Evolutionary conservation across 2,113 vertebrate species (phyloP).

Genomic region (Thamnophis sirtalis): DNA sequence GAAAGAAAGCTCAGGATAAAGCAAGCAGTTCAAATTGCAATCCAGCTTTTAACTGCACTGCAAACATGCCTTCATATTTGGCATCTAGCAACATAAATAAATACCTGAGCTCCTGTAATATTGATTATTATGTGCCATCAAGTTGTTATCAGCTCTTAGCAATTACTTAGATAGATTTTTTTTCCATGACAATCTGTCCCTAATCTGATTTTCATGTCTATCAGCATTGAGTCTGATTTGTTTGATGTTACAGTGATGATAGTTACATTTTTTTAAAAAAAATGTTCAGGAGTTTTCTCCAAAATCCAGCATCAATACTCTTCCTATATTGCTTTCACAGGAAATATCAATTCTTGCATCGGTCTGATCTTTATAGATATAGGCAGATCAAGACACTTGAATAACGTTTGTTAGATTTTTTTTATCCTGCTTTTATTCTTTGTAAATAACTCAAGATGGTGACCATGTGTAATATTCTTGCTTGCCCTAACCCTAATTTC

Average conservation of each 20-base stretch:
- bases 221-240: neutral
- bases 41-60: neutral
- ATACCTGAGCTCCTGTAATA: neutral
- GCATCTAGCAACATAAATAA: neutral
- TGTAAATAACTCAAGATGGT: too few species aligned
- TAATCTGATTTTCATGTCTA: neutral
- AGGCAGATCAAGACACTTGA: neutral
- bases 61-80: neutral
- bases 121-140: neutral
- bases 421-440: too few species aligned
- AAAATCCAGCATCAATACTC: neutral
- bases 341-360: neutral
- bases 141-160: neutral
- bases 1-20: neutral
- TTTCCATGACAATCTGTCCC: neutral
- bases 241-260: neutral
- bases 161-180: neutral
- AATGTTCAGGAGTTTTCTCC: neutral
- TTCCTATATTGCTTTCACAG: neutral
- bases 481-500: too few species aligned
- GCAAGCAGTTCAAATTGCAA: neutral
- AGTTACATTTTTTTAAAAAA: neutral
- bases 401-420: neutral
- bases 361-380: neutral
- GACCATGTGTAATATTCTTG: too few species aligned